Conservation (phyloP, 2,888 invertebrate genomes). For the Hyalella azteca region DNA sequence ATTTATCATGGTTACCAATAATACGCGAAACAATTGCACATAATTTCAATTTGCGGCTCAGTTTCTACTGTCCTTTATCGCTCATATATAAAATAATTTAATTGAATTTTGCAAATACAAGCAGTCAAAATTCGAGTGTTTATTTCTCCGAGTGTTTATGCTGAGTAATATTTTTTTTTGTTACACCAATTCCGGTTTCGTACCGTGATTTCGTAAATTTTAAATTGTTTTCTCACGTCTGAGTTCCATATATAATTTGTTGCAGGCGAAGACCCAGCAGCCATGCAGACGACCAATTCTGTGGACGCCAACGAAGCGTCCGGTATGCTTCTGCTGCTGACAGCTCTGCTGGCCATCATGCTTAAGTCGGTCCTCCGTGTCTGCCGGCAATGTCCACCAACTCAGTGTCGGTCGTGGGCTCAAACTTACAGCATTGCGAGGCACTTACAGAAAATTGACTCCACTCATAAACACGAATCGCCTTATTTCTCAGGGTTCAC, state of each 20-base stretch:
- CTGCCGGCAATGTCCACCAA: not conserved
- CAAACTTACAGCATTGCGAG: not conserved
- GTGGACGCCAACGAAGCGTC: not conserved
- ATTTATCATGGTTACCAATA: no score
- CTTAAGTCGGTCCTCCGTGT: not conserved
- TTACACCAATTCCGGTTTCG: not conserved
- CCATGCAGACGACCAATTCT: slow-evolving; percentile 33
- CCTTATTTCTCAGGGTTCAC: not conserved
- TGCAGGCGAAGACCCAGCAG: slow-evolving; percentile 33
- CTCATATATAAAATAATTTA: no score
- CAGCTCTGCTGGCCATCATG: not conserved
- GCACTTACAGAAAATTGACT: not conserved
- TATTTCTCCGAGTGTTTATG: no score
- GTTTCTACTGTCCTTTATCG: no score
- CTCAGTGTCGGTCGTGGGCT: not conserved
- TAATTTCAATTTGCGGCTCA: no score
- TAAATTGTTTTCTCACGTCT: no score
- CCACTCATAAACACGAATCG: not conserved
- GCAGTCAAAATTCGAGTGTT: no score
- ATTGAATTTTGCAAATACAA: no score
- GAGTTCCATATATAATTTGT: not conserved
- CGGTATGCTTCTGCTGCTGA: not conserved
- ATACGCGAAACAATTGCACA: no score
- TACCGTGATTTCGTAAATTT: no score
- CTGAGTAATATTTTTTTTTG: no score